Evolutionary conservation across 2,888 invertebrate genomes (phyloP).

Genomic region (Volucella inanis): DNA sequence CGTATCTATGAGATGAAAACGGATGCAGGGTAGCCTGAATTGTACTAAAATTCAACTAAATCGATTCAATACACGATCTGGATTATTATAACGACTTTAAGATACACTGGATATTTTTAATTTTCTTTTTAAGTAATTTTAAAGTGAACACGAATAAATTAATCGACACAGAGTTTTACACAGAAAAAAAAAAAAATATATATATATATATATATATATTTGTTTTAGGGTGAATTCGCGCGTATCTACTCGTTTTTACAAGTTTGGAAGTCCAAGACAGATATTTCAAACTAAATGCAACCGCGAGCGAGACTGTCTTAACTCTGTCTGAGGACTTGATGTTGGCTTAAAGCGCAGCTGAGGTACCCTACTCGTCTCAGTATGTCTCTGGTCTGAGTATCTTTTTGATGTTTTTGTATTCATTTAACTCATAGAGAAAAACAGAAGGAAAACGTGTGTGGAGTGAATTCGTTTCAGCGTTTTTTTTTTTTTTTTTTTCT

Average conservation of each 20-base stretch:
- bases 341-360: slow-evolving; percentile 71
- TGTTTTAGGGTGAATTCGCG: slow-evolving; percentile 38
- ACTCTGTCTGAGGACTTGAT: slow-evolving; percentile 72
- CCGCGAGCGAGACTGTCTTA: slow-evolving; percentile 72
- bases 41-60: slow-evolving; percentile 5
- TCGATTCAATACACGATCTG: neutral
- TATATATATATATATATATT: neutral
- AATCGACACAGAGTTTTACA: slow-evolving; percentile 8
- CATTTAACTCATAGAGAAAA: slow-evolving; percentile 3
- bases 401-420: slow-evolving; percentile 50
- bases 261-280: slow-evolving; percentile 39
- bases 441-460: slow-evolving; percentile 39
- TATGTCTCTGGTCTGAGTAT: slow-evolving; percentile 38
- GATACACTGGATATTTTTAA: slow-evolving; percentile 25
- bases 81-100: neutral
- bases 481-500: slow-evolving; percentile 31
- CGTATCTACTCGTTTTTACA: slow-evolving; percentile 23
- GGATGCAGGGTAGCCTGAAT: neutral
- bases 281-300: slow-evolving; percentile 62
- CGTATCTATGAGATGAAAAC: slow-evolving; percentile 2
- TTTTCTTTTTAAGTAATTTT: neutral
- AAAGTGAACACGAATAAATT: neutral
- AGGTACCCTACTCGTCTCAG: slow-evolving; percentile 57
- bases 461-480: slow-evolving; percentile 48
- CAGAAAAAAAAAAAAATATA: neutral